A percentile compares a stretch with the other conserved stretches of the same genome.
Conservation (phyloP, 2,797 vertebrate species). For the Pipistrellus pipistrellus region DNA sequence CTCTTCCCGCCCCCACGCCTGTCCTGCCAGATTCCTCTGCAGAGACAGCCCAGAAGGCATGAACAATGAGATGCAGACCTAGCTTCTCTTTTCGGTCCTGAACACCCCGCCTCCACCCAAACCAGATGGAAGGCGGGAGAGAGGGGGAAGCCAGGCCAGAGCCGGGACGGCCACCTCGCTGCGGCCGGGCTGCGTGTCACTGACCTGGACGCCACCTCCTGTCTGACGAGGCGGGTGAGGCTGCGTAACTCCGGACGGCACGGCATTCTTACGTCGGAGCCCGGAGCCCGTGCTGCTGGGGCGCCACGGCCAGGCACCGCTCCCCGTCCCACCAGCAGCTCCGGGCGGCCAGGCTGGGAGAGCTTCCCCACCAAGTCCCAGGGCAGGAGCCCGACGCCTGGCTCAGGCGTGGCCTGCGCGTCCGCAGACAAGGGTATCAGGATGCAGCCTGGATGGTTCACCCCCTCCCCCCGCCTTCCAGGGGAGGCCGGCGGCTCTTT, state of each 20-base stretch:
- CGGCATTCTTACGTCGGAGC: neutral
- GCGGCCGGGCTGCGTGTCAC: neutral
- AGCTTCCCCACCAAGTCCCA: neutral
- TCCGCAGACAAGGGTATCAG: conserved; percentile 79
- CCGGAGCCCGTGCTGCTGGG: neutral
- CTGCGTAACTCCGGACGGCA: neutral
- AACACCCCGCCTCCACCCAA: neutral
- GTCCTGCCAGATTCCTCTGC: conserved; percentile 24
- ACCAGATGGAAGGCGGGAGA: neutral
- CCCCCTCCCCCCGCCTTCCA: conserved; percentile 72
- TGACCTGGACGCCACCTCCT: neutral
- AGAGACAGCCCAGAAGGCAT: conserved; percentile 56
- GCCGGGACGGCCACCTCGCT: conserved; percentile 53
- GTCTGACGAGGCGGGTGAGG: neutral
- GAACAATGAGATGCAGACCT: conserved; percentile 64
- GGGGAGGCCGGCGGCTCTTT: conserved; percentile 59
- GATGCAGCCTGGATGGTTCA: conserved; percentile 83
- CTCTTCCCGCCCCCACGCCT: neutral
- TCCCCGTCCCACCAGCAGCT: neutral
- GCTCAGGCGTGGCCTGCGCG: conserved; percentile 69
- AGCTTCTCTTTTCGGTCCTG: neutral
- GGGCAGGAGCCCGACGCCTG: conserved; percentile 65
- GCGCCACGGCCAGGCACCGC: neutral
- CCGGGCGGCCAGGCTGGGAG: neutral
- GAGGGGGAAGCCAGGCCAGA: neutral